Evolutionary conservation across 1,140 invertebrate species (phyloP).

Genomic region (Drosophila takahashii): DNA sequence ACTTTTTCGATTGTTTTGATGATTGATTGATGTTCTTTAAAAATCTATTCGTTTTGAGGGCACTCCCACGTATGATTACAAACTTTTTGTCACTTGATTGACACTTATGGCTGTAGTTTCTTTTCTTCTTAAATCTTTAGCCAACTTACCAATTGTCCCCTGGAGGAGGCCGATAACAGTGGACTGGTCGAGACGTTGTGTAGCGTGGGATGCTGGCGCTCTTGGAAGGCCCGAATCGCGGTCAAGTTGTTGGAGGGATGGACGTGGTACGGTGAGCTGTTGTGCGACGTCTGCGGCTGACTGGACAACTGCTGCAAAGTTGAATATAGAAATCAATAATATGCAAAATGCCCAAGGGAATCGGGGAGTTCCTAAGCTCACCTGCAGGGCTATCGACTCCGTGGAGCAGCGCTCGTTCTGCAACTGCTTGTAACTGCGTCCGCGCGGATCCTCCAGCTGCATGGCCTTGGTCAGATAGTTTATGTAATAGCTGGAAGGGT

Average conservation of each 20-base stretch:
- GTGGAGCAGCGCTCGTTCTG: constrained; percentile 85
- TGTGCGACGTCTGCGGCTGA: constrained; percentile 54
- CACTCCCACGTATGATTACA: neutral
- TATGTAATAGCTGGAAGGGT: constrained; percentile 89
- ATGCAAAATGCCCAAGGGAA: constrained; percentile 8
- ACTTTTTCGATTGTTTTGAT: no score
- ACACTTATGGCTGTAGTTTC: neutral
- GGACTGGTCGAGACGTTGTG: constrained; percentile 83
- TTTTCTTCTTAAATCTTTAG: no score
- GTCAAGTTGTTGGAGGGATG: constrained; percentile 82
- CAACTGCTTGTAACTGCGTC: constrained; percentile 86
- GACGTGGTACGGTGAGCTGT: constrained; percentile 84
- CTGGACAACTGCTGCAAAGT: constrained; percentile 59
- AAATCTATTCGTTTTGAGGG: neutral
- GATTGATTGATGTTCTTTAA: no score
- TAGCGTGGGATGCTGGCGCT: constrained; percentile 64
- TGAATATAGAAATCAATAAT: constrained; percentile 40
- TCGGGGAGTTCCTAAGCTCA: constrained; percentile 53
- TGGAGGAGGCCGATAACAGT: constrained; percentile 70
- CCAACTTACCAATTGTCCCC: constrained; percentile 68
- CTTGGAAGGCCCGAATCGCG: constrained; percentile 82
- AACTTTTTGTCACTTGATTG: fast-evolving
- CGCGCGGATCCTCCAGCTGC: constrained; percentile 89
- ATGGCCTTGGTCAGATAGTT: constrained; percentile 90
- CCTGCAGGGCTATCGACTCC: constrained; percentile 87